Conservation (phyloP, 2,113 vertebrate species). For the Colaptes auratus region DNA sequence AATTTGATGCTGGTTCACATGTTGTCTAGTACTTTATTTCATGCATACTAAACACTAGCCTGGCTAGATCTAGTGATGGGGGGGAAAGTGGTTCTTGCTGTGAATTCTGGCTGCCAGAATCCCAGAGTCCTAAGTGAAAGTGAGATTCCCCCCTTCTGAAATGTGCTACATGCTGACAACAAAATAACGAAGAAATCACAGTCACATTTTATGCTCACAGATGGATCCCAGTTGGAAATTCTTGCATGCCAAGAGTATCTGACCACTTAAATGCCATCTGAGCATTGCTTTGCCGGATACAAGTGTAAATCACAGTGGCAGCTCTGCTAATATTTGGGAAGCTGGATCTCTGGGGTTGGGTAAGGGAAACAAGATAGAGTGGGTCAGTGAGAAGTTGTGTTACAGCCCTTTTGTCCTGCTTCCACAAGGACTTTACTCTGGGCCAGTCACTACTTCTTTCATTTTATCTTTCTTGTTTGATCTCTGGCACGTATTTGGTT, state of each 20-base stretch:
- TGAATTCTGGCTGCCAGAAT: not conserved
- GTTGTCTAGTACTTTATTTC: not conserved
- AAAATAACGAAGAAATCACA: not conserved
- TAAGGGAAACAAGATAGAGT: not conserved
- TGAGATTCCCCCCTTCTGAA: not conserved
- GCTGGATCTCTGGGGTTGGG: not conserved
- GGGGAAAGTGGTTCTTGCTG: not conserved
- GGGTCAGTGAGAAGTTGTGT: not conserved
- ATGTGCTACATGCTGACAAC: not conserved
- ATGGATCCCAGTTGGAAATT: conserved; percentile 24
- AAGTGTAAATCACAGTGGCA: not conserved
- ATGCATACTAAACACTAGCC: not conserved
- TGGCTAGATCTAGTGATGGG: not conserved
- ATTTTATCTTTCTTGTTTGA: not conserved
- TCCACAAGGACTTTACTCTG: not conserved
- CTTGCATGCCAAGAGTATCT: not conserved
- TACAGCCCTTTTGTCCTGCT: not conserved
- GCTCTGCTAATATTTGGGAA: conserved; percentile 1
- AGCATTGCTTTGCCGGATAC: not conserved
- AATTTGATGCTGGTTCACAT: not conserved
- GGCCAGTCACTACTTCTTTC: not conserved
- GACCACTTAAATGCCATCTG: not conserved
- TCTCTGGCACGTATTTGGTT: not conserved
- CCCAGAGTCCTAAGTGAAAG: not conserved
- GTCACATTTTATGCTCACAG: not conserved